Evolutionary conservation across 2,888 invertebrate species (phyloP).

Genomic region (Cremastobaeus sp.): DNA sequence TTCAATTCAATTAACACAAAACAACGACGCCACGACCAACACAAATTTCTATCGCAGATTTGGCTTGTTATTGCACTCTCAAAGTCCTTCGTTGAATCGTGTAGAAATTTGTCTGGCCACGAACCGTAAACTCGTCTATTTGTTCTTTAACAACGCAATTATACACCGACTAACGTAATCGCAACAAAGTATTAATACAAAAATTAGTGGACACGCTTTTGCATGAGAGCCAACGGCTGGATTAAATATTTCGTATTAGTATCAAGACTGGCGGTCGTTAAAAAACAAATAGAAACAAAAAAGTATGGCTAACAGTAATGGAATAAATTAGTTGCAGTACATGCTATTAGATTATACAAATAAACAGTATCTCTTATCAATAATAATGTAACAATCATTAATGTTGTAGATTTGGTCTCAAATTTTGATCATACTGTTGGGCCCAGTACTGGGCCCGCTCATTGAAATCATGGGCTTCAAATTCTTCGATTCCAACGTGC

Average conservation of each 20-base stretch:
- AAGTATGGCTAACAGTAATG: conserved; percentile 18
- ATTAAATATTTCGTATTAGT: too few species aligned
- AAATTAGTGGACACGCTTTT: too few species aligned
- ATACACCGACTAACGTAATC: too few species aligned
- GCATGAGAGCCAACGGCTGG: too few species aligned
- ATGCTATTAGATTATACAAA: conserved; percentile 22
- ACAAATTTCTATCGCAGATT: conserved; percentile 37
- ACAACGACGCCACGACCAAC: conserved; percentile 8
- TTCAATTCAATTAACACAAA: conserved; percentile 23
- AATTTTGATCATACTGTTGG: conserved; percentile 63
- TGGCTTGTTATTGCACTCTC: conserved; percentile 33
- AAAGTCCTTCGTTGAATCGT: not conserved
- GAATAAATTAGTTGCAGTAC: conserved; percentile 31
- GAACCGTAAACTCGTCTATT: conserved; percentile 4
- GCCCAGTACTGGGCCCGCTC: conserved; percentile 58
- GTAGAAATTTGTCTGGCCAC: conserved; percentile 31
- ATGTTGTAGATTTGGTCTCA: conserved; percentile 63
- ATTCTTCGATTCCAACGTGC: conserved; percentile 66
- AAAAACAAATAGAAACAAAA: conserved; percentile 11
- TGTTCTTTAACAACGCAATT: not conserved
- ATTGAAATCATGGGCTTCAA: conserved; percentile 61
- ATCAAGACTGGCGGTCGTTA: too few species aligned
- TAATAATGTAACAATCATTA: conserved; percentile 17
- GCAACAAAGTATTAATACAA: too few species aligned
- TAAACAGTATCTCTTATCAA: not conserved